These are phyloP conservation scores for Spisula subtruncata DNA, from an alignment of 2,888 invertebrate genomes.

Conservation along the genomic window DNA sequence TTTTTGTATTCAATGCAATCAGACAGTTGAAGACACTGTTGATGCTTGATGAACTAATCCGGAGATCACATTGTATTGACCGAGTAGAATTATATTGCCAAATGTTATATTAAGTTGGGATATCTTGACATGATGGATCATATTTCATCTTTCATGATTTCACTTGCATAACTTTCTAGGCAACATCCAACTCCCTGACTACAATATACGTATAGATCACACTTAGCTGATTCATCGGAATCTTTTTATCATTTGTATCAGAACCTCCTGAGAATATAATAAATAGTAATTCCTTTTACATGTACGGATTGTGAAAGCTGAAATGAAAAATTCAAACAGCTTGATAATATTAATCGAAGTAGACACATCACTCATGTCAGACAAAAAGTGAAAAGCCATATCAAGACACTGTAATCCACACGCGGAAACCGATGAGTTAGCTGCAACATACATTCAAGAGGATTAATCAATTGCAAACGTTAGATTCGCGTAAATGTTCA, in stretches of 20 bases:
- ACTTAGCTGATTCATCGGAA: neutral
- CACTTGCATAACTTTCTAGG: constrained; percentile 3
- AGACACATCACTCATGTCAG: neutral
- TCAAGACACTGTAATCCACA: neutral
- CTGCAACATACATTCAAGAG: too few relatives aligned
- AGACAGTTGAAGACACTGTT: constrained; percentile 4
- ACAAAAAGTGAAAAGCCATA: neutral
- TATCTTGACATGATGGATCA: neutral
- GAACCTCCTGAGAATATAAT: neutral
- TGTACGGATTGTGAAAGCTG: neutral
- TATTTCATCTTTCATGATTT: constrained; percentile 27
- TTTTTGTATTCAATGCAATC: constrained; percentile 12
- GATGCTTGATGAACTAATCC: constrained; percentile 10
- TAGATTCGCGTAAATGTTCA: too few relatives aligned
- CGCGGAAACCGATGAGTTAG: neutral
- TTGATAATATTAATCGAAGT: neutral
- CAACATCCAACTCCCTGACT: neutral
- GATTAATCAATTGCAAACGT: too few relatives aligned
- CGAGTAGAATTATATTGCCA: constrained; percentile 11
- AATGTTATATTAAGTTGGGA: constrained; percentile 19
- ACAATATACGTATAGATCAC: constrained; percentile 12
- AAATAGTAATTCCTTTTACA: too few relatives aligned
- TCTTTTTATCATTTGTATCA: neutral
- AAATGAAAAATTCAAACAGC: neutral
- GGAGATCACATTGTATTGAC: neutral